Evolutionary conservation across 2,113 vertebrate species (phyloP), one percentile per base, ranked within the genome.

Genomic region (Callospermophilus lateralis): DNA sequence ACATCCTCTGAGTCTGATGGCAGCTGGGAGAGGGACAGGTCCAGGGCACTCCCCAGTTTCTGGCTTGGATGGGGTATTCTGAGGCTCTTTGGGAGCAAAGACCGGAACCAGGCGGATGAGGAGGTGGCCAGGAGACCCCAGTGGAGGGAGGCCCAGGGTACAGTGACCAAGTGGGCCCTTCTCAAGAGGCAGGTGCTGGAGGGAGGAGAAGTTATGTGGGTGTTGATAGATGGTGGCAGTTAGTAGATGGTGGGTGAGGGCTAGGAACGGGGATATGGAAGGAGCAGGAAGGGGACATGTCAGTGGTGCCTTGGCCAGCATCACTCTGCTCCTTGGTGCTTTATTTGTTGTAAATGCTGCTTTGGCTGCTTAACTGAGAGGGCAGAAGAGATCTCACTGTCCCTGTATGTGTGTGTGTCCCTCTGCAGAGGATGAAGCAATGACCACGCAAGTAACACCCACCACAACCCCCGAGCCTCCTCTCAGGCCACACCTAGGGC

Each of bases 401-500:
- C 67, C 30, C 19, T 58, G 37, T 48, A 0, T 61, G 1, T 91
- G 32, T 97, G 42, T 94, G 37, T 58, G 34, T 70, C 30, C 87
- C 93, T 22, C 72, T 78, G 68, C 45, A 39, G 90, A 86, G 15
- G 42, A 93, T 0, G 30, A 92, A 19, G 17, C 42, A 0, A 1
- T 24, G 34, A 85, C 65, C 48, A 94, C 92, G 12, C 45, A 81
- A 63, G 37, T 12, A 0, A 48, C 45, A 68, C 58, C 89, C 11
- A 58, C 70, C 24, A 76, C 3, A 0, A 74, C 34, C 16, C 22
- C 89, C 0, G 39, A 88, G 42, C 37, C 53, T 5, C 19, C 67
- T 3, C 4, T 15, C 3, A 76, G 68, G 48, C 97, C 96, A 0
- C 96, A 4, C 30, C 92, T 98, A 8, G 97, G 97, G 11, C 48